Conservation (phyloP, 1,140 invertebrate species). For the Chrysoperla carnea region DNA sequence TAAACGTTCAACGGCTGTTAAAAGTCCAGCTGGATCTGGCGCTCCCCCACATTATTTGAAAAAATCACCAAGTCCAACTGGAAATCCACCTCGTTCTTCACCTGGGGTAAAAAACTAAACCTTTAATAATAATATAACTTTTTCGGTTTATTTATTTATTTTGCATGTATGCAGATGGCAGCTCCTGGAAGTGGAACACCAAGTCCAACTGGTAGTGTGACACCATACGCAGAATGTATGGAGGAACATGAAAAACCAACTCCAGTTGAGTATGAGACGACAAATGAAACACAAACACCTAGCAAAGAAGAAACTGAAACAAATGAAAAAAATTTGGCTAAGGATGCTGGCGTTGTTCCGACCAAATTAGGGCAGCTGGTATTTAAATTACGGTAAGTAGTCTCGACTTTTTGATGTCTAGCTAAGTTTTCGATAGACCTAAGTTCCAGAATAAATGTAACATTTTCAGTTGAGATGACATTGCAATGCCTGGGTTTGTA, state of each 20-base stretch:
- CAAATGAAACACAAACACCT: constrained; percentile 15
- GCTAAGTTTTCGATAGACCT: no score
- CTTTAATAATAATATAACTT: not conserved
- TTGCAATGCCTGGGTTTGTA: no score
- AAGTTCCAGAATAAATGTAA: no score
- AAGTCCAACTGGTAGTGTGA: constrained; percentile 16
- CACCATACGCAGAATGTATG: constrained; percentile 24
- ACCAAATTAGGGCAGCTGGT: constrained; percentile 61
- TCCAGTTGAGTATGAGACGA: constrained; percentile 26
- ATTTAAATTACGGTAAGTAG: constrained; percentile 55
- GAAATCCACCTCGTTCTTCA: constrained; percentile 24
- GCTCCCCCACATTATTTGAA: constrained; percentile 57
- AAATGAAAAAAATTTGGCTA: constrained; percentile 36
- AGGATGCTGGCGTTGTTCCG: constrained; percentile 26
- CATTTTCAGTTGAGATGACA: no score
- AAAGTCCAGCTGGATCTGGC: constrained; percentile 41
- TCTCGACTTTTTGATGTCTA: no score
- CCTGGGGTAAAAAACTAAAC: constrained; percentile 21
- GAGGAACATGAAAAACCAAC: constrained; percentile 26
- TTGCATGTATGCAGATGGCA: constrained; percentile 11
- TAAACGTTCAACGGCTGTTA: constrained; percentile 44
- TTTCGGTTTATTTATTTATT: constrained; percentile 3
- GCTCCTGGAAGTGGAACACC: constrained; percentile 15
- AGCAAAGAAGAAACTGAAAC: constrained; percentile 40
- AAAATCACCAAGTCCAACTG: constrained; percentile 74